These are phyloP conservation scores for Hippocampus abdominalis DNA, from an alignment of 2,113 vertebrate species.

Conservation along the genomic window DNA sequence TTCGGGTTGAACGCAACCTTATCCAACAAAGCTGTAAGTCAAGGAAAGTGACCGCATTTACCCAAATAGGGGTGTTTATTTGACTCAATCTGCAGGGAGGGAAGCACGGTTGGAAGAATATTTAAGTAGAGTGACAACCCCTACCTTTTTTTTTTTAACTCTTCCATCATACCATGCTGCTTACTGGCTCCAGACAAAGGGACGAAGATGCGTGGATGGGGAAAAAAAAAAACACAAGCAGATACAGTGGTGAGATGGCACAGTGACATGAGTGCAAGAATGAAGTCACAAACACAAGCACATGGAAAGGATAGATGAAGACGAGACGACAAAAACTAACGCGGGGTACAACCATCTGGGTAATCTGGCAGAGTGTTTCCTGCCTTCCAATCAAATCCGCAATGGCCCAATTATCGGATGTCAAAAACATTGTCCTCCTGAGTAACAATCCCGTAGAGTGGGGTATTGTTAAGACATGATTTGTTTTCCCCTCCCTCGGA, in stretches of 20 bases:
- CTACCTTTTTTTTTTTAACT: slow-evolving; percentile 64
- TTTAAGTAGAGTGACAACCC: slow-evolving; percentile 19
- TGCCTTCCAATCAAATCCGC: background rate
- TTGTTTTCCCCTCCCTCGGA: too few species aligned
- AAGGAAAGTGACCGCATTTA: background rate
- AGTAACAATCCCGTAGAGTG: background rate
- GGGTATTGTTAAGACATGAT: too few species aligned
- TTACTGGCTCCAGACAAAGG: slow-evolving; percentile 70
- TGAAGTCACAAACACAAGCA: background rate
- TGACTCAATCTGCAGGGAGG: background rate
- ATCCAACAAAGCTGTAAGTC: background rate
- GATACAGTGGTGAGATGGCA: slow-evolving; percentile 61
- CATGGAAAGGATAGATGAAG: background rate
- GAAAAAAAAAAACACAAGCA: slow-evolving; percentile 50
- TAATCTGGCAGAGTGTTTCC: background rate
- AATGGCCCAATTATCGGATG: background rate
- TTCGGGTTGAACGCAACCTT: background rate
- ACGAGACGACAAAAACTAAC: background rate
- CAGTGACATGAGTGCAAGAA: slow-evolving; percentile 19
- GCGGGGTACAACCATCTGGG: background rate
- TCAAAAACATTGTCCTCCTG: background rate
- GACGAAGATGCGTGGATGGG: slow-evolving; percentile 54
- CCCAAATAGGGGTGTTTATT: background rate
- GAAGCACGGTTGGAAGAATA: background rate
- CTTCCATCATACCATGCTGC: slow-evolving; percentile 63